These are phyloP conservation scores for Conistra vaccinii DNA, from an alignment of 2,888 invertebrate genomes.

Conservation along the genomic window DNA sequence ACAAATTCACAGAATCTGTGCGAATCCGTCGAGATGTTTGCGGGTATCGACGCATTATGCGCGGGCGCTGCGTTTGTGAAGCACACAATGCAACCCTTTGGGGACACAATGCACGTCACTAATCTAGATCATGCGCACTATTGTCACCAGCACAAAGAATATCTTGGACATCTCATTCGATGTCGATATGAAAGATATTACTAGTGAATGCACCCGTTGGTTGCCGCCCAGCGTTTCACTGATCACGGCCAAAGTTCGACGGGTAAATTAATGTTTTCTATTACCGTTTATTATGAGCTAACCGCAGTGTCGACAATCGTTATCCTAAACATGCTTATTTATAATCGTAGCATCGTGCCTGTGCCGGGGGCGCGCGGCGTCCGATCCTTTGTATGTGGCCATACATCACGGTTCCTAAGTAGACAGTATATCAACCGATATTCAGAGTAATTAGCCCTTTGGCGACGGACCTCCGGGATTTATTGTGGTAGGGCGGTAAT, in stretches of 20 bases:
- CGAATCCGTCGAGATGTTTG: slow-evolving; percentile 75
- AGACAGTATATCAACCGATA: slow-evolving; percentile 90
- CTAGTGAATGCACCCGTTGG: slow-evolving; percentile 49
- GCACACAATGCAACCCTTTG: slow-evolving; percentile 84
- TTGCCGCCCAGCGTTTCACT: slow-evolving; percentile 48
- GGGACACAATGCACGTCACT: slow-evolving; percentile 82
- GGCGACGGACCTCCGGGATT: slow-evolving; percentile 90
- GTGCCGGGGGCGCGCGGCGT: slow-evolving; percentile 84
- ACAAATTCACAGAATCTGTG: slow-evolving; percentile 77
- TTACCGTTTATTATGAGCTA: slow-evolving; percentile 62
- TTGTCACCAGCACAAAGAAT: slow-evolving; percentile 69
- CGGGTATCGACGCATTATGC: slow-evolving; percentile 72
- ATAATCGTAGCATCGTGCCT: slow-evolving; percentile 84
- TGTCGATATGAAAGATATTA: slow-evolving; percentile 76
- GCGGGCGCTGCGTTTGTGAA: slow-evolving; percentile 70
- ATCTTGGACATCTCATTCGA: slow-evolving; percentile 79
- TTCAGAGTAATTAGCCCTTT: slow-evolving; percentile 89
- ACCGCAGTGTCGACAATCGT: slow-evolving; percentile 80
- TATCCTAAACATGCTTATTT: slow-evolving; percentile 88
- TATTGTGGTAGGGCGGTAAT: slow-evolving; percentile 89
- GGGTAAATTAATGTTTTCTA: slow-evolving; percentile 61
- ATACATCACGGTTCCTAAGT: slow-evolving; percentile 90
- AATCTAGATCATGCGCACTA: slow-evolving; percentile 84
- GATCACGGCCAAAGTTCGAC: slow-evolving; percentile 40
- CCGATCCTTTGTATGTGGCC: slow-evolving; percentile 86